Percentiles rank a stretch among this genome's conserved stretches.
Conservation (phyloP, 2,888 invertebrate genomes). For the Dasypolia templi region DNA sequence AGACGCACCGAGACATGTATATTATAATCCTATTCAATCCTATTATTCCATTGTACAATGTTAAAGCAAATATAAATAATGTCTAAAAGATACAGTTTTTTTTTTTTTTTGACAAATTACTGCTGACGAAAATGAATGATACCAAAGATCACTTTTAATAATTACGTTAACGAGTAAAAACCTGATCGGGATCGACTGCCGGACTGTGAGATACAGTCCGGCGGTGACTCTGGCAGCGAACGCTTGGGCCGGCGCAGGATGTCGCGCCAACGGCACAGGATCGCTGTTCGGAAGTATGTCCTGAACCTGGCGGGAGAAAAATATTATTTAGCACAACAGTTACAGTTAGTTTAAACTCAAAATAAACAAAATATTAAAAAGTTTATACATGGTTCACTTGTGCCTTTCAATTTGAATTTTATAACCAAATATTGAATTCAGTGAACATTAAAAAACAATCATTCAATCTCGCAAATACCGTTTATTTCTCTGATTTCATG, state of each 20-base stretch:
- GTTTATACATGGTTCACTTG: not conserved
- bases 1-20: not conserved
- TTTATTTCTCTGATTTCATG: not conserved
- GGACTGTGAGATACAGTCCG: constrained; percentile 89
- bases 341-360: too few species aligned
- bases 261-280: constrained; percentile 91
- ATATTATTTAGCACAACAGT: not conserved
- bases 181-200: constrained; percentile 91
- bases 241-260: constrained; percentile 81
- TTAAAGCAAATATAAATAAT: not conserved
- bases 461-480: not conserved
- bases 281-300: constrained; percentile 92
- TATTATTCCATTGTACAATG: too few species aligned
- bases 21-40: not conserved
- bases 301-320: constrained; percentile 89
- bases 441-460: not conserved
- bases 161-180: constrained; percentile 91
- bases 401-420: not conserved
- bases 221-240: constrained; percentile 87
- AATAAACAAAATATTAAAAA: too few species aligned
- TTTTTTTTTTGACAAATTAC: constrained; percentile 13
- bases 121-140: constrained; percentile 67
- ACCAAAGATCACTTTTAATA: constrained; percentile 85
- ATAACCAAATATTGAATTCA: not conserved
- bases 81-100: too few species aligned